Percentiles rank a stretch among this genome's conserved stretches.
Evolutionary conservation across 2,113 vertebrate species (phyloP).

Genomic region (Leptobrachium ailaonicum): DNA sequence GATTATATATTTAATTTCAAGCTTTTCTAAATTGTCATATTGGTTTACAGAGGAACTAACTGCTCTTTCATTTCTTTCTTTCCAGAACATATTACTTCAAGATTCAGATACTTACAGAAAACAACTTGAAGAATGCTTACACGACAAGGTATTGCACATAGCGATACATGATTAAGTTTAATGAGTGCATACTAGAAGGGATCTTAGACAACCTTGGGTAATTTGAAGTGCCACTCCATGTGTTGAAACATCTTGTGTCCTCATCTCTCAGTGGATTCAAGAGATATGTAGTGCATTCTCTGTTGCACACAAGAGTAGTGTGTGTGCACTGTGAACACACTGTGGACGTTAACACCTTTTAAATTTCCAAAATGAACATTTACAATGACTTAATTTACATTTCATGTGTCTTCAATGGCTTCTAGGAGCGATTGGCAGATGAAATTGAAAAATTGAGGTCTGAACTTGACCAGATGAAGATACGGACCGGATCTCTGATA

Average conservation of each 20-base stretch:
- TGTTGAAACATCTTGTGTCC: too few relatives aligned
- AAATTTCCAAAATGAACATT: not conserved
- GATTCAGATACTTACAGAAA: conserved; percentile 96
- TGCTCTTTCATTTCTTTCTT: not conserved
- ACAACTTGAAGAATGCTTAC: conserved; percentile 94
- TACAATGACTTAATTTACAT: too few relatives aligned
- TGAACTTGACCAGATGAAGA: conserved; percentile 89
- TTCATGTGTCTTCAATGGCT: conserved; percentile 10
- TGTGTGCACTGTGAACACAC: too few relatives aligned
- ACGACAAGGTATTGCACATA: conserved; percentile 83
- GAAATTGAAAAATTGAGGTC: conserved; percentile 93
- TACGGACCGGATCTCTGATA: conserved; percentile 90
- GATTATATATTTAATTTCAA: too few relatives aligned
- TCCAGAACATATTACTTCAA: conserved; percentile 92
- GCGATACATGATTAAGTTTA: not conserved
- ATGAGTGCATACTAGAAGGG: too few relatives aligned
- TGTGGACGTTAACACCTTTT: not conserved
- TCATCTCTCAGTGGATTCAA: too few relatives aligned
- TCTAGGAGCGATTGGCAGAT: conserved; percentile 88
- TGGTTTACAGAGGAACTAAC: too few relatives aligned
- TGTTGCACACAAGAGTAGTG: too few relatives aligned
- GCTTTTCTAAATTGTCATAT: too few relatives aligned
- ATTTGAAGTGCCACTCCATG: too few relatives aligned
- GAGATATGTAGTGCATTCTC: too few relatives aligned
- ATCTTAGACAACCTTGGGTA: too few relatives aligned